Evolutionary conservation across 2,888 invertebrate species (phyloP), one percentile per base, ranked within the genome.

Genomic region (Drosophila pullipes): DNA sequence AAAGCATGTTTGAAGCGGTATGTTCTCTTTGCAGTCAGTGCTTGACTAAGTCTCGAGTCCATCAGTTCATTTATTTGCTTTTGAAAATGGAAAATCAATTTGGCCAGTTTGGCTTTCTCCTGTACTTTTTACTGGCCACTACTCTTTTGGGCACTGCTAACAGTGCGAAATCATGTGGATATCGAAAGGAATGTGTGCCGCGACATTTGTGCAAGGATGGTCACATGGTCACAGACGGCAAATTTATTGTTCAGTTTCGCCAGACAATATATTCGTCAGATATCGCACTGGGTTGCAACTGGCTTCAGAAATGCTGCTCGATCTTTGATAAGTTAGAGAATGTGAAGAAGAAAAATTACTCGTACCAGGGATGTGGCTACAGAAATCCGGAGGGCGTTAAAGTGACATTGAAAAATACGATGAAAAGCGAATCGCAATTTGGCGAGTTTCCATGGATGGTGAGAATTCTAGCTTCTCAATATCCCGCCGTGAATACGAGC

Each of bases 391-490:
- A 25, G 0, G 66, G 57, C 18, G 2, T 65, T 2, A 3, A 25
- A 1, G 2, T 57, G 4, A 53, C 25, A 0, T 4, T 71, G 33
- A 2, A 18, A 0, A 10, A 7, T 3, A 2, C 22, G 16, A 0
- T 6, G 13, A 41, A 66, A 28, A 13, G 1, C 11, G 58, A 72
- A n/a, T 50, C 75, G 0, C n/a, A 53, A 10, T 50, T 69, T 30
- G 69, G 49, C 0, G 81, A 81, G 37, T 53, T 73, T 0, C 69
- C 81, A 0, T 81, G 81, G 81, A 62, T 73, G 69, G 53, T 73
- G 5, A 78, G 22, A 5, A 1, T 54, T 54, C 16, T 16, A 22
- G 0, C 95, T 96, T 90, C 96, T 96, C n/a, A n/a, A 18, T 10
- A n/a, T 52, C 0, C 0, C 18, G 4, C 2, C 18, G 3, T 0